Evolutionary conservation across 1,140 invertebrate species (phyloP).

Genomic region (Samia ricini): DNA sequence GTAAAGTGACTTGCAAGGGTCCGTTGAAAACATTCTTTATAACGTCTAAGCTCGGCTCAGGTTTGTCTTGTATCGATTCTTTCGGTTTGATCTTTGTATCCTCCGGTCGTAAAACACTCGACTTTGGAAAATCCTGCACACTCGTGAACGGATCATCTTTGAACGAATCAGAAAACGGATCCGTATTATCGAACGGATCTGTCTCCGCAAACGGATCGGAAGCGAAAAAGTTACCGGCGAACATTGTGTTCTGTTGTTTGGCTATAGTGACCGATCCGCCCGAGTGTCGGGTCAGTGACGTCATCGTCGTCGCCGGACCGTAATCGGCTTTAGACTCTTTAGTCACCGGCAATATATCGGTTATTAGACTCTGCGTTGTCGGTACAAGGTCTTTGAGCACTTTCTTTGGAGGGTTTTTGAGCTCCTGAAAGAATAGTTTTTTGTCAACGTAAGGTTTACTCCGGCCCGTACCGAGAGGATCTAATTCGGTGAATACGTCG

Average conservation of each 20-base stretch:
- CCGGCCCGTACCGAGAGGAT: constrained; percentile 92
- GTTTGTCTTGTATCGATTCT: constrained; percentile 32
- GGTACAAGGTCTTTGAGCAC: constrained; percentile 89
- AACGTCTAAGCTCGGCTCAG: constrained; percentile 29
- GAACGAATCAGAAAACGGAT: constrained; percentile 80
- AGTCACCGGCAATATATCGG: constrained; percentile 52
- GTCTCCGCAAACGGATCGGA: constrained; percentile 84
- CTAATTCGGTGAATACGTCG: constrained; percentile 94
- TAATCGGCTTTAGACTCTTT: constrained; percentile 47
- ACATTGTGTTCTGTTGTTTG: constrained; percentile 47
- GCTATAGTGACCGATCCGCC: constrained; percentile 71
- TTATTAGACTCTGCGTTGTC: constrained; percentile 52
- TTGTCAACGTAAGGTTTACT: constrained; percentile 95
- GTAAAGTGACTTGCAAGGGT: constrained; percentile 82
- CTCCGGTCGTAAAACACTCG: constrained; percentile 39
- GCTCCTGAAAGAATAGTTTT: constrained; percentile 96
- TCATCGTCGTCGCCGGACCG: constrained; percentile 63
- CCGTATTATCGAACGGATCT: constrained; percentile 83
- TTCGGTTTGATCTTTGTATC: constrained; percentile 43
- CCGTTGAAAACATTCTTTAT: constrained; percentile 75
- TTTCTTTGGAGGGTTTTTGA: constrained; percentile 95
- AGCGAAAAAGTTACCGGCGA: constrained; percentile 58
- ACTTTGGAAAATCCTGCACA: constrained; percentile 65
- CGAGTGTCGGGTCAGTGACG: constrained; percentile 70
- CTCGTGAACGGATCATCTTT: constrained; percentile 81